These are phyloP conservation scores for Eretmochelys imbricata DNA, from an alignment of 2,113 vertebrate species.

Conservation along the genomic window DNA sequence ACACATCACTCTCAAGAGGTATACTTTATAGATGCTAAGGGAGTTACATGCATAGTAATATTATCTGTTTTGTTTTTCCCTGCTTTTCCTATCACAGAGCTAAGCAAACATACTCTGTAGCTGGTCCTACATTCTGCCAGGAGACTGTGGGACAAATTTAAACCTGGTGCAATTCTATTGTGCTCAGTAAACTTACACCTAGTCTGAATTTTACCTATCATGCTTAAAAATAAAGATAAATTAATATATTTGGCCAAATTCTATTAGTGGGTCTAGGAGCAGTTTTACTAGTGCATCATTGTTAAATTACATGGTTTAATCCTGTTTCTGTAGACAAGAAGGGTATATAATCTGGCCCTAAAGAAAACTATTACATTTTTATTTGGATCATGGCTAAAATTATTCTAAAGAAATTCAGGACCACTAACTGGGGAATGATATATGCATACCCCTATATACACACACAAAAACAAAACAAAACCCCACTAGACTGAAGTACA, in stretches of 20 bases:
- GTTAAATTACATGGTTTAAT: not conserved
- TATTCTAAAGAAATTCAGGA: not conserved
- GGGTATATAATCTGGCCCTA: not conserved
- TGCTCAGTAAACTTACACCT: no score
- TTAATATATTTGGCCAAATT: not conserved
- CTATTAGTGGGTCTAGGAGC: not conserved
- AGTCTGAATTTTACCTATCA: not conserved
- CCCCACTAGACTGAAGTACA: not conserved
- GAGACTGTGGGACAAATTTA: not conserved
- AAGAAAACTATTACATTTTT: not conserved
- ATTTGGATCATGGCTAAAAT: not conserved
- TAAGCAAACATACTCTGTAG: not conserved
- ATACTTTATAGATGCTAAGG: conserved; percentile 28
- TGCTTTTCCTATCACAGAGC: not conserved
- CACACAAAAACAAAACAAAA: not conserved
- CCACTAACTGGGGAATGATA: no score
- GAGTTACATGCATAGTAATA: conserved; percentile 27
- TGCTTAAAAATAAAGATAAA: not conserved
- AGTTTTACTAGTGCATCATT: not conserved
- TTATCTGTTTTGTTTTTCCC: conserved; percentile 8
- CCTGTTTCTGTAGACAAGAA: not conserved
- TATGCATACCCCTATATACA: not conserved
- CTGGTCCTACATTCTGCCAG: not conserved
- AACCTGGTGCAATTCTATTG: no score
- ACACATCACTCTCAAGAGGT: conserved; percentile 42